Conservation (phyloP, 2,113 vertebrate species). For the Oenanthe melanoleuca region DNA sequence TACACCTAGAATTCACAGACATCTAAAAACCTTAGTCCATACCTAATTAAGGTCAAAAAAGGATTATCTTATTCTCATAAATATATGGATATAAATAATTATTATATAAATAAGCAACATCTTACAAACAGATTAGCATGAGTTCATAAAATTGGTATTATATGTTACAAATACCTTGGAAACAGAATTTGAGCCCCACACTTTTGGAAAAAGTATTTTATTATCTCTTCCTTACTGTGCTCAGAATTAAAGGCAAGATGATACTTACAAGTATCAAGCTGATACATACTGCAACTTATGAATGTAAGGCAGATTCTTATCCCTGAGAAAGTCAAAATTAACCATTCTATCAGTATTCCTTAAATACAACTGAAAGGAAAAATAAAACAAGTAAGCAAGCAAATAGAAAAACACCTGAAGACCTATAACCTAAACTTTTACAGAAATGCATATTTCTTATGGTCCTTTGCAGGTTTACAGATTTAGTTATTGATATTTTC, state of each 20-base stretch:
- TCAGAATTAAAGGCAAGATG: not conserved
- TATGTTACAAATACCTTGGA: not conserved
- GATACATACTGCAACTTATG: not conserved
- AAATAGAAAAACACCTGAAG: not conserved
- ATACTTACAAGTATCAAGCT: not conserved
- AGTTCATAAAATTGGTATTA: not conserved
- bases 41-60: constrained; percentile 25
- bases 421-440: not conserved
- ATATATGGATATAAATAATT: not conserved
- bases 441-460: not conserved
- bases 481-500: not conserved
- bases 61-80: constrained; percentile 28
- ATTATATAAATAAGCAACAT: constrained; percentile 29
- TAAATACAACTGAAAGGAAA: not conserved
- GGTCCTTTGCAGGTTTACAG: not conserved
- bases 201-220: not conserved
- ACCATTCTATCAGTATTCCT: not conserved
- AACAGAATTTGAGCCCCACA: not conserved
- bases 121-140: not conserved
- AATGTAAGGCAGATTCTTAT: not conserved
- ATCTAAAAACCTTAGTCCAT: constrained; percentile 13
- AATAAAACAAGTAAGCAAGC: not conserved
- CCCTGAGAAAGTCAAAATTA: not conserved
- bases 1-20: constrained; percentile 2
- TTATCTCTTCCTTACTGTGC: not conserved